Evolutionary conservation across 37 sponge, comb jelly and placozoan species (phyloP).

Genomic region (Aplysina aerophoba): DNA sequence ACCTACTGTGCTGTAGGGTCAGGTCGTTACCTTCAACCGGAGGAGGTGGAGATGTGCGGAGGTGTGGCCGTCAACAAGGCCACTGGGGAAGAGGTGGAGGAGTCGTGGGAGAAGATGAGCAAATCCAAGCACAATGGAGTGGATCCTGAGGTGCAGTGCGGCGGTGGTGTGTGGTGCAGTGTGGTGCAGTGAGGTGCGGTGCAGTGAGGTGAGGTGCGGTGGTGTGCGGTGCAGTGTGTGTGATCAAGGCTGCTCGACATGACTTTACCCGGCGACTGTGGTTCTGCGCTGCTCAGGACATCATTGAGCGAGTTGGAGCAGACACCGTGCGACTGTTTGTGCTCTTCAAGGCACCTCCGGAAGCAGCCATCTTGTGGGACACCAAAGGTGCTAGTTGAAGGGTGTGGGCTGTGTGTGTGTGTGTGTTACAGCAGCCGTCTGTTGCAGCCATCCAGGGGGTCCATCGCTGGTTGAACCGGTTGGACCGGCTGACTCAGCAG

Average conservation of each 20-base stretch:
- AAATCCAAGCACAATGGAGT: conserved; percentile 91
- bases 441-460: conserved; percentile 51
- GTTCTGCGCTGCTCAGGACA: conserved; percentile 34
- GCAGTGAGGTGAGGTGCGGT: too few relatives aligned
- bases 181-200: too few relatives aligned
- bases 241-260: too few relatives aligned
- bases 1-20: conserved; percentile 46
- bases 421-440: background rate
- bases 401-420: background rate
- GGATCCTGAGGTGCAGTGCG: conserved; percentile 75
- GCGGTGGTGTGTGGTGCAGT: too few relatives aligned
- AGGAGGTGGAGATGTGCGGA: conserved; percentile 42
- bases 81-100: conserved; percentile 32
- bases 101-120: conserved; percentile 93
- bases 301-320: conserved; percentile 71
- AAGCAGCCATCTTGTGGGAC: conserved; percentile 75
- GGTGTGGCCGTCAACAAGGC: background rate
- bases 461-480: conserved; percentile 42
- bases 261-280: too few relatives aligned
- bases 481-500: conserved; percentile 26
- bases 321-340: conserved; percentile 78
- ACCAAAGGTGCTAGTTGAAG: conserved; percentile 8
- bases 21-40: conserved; percentile 62
- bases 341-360: conserved; percentile 75
- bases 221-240: too few relatives aligned